These are phyloP conservation scores for Synergus itoensis DNA, from an alignment of 2,888 invertebrate genomes.

Conservation along the genomic window DNA sequence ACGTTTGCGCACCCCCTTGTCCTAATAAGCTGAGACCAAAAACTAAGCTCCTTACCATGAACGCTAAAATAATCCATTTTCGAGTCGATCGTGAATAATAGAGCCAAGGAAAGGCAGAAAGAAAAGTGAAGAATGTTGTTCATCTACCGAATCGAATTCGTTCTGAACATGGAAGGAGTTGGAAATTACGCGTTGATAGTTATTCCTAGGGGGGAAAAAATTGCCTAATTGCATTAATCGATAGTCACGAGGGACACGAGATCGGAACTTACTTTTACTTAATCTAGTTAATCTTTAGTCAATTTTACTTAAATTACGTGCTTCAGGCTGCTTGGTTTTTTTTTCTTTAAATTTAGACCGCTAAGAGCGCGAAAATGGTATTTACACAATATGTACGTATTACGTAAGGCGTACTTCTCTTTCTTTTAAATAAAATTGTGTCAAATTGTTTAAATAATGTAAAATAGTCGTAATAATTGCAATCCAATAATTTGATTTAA, in stretches of 20 bases:
- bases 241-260: conserved; percentile 42
- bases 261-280: conserved; percentile 56
- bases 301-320: conserved; percentile 59
- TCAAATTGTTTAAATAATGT: not conserved
- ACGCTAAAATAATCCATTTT: conserved; percentile 36
- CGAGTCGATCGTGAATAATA: conserved; percentile 33
- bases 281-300: conserved; percentile 57
- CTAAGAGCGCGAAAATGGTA: conserved; percentile 55
- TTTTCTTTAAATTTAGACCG: conserved; percentile 57
- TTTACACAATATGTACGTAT: conserved; percentile 13
- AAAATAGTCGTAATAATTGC: not conserved
- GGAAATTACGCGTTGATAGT: conserved; percentile 33
- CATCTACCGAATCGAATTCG: not conserved
- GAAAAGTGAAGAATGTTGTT: conserved; percentile 21
- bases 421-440: not conserved
- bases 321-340: conserved; percentile 61
- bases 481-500: too few species aligned
- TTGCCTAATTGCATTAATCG: not conserved
- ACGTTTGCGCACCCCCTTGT: conserved; percentile 2
- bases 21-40: not conserved
- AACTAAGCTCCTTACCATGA: conserved; percentile 14
- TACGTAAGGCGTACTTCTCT: conserved; percentile 11
- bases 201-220: conserved; percentile 10
- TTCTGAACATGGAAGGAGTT: not conserved
- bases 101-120: not conserved